Conservation (phyloP, 2,113 vertebrate genomes). For the Clupea harengus region DNA sequence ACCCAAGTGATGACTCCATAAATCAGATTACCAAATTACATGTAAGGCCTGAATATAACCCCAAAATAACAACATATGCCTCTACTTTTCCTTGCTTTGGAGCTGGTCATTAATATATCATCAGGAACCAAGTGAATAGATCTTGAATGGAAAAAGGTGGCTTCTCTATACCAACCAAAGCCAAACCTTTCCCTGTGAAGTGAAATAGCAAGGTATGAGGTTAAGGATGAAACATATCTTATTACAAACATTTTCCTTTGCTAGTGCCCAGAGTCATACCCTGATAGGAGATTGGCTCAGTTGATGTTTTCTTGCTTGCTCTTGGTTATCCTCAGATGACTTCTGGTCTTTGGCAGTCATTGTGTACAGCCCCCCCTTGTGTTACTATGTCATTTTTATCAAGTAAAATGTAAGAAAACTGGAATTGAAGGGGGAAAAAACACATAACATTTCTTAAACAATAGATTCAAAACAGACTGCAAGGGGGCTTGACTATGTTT, state of each 20-base stretch:
- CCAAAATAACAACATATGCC: too few relatives aligned
- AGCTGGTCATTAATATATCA: too few relatives aligned
- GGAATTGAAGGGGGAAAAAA: background rate
- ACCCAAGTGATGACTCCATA: too few relatives aligned
- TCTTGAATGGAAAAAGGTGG: too few relatives aligned
- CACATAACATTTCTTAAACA: background rate
- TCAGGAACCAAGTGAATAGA: too few relatives aligned
- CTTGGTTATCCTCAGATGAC: slow-evolving; percentile 5
- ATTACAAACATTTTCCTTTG: background rate
- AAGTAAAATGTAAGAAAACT: background rate
- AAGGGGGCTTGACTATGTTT: background rate
- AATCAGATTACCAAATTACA: too few relatives aligned
- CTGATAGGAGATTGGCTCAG: background rate
- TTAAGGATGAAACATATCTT: background rate
- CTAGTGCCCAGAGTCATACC: background rate
- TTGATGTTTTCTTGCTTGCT: background rate
- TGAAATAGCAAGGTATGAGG: background rate
- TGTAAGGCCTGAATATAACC: too few relatives aligned
- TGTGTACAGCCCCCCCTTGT: background rate
- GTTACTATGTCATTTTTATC: slow-evolving; percentile 12
- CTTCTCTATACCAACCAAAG: background rate
- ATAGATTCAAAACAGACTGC: background rate
- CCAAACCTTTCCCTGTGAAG: background rate
- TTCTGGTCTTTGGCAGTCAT: slow-evolving; percentile 16
- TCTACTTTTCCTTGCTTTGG: too few relatives aligned